Conservation (phyloP, 1,140 invertebrate species). For the Dolichoris vasculosae region DNA sequence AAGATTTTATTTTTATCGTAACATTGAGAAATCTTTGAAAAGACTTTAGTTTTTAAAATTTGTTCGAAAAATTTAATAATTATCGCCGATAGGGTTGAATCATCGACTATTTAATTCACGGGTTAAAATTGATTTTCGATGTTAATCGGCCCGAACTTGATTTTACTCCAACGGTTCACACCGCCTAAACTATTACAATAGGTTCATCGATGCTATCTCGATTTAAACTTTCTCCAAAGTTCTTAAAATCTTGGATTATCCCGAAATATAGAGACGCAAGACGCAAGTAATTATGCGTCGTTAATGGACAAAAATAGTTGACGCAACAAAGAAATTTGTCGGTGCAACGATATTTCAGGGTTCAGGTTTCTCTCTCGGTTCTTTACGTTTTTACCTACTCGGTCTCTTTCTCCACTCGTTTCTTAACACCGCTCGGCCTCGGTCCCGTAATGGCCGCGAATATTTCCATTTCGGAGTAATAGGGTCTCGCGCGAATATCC, state of each 20-base stretch:
- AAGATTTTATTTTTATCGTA: neutral
- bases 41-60: neutral
- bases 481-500: conserved; percentile 51
- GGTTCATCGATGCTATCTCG: neutral
- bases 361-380: neutral
- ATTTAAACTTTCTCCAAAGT: neutral
- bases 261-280: conserved; percentile 23
- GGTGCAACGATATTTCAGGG: conserved; percentile 22
- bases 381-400: conserved; percentile 4
- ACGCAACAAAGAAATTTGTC: conserved; percentile 26
- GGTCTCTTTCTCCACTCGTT: neutral
- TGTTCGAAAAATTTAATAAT: neutral
- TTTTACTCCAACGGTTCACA: neutral
- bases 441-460: conserved; percentile 43
- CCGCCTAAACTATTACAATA: neutral
- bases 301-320: conserved; percentile 20
- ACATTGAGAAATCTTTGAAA: neutral
- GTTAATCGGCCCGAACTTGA: neutral
- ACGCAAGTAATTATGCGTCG: neutral
- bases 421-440: conserved; percentile 14
- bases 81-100: neutral
- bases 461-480: conserved; percentile 51
- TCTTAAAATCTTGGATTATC: neutral
- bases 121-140: neutral
- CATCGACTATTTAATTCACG: neutral